Conservation (phyloP, 2,888 invertebrate species). For the Oscheius sp. region DNA sequence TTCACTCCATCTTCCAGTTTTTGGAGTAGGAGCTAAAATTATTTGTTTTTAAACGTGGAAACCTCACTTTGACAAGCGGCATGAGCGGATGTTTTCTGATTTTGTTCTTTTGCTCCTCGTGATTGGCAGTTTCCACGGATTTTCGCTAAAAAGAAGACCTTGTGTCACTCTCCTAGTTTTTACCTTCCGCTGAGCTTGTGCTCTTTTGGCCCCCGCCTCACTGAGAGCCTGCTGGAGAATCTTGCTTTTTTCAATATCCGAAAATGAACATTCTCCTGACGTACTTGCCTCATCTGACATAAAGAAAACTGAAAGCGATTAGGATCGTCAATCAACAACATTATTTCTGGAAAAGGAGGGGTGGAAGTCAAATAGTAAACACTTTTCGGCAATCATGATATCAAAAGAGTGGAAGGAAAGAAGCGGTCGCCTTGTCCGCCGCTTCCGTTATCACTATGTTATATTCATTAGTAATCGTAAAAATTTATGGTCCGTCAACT, state of each 20-base stretch:
- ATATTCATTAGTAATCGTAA: constrained; percentile 40
- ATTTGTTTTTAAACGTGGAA: not conserved
- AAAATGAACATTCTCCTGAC: constrained; percentile 16
- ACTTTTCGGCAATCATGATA: not conserved
- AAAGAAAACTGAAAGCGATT: constrained; percentile 7
- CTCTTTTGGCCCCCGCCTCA: constrained; percentile 38
- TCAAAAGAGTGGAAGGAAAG: not conserved
- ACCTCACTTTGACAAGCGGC: constrained; percentile 43
- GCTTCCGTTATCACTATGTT: constrained; percentile 33
- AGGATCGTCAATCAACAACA: not conserved
- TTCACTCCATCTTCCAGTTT: constrained; percentile 45
- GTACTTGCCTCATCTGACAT: constrained; percentile 36
- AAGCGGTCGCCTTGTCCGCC: constrained; percentile 6
- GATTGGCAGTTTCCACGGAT: not conserved
- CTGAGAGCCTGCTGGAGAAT: constrained; percentile 43
- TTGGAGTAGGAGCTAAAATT: constrained; percentile 39
- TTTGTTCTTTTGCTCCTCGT: constrained; percentile 26
- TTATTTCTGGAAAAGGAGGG: not conserved
- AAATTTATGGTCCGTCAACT: constrained; percentile 38
- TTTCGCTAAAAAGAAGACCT: constrained; percentile 7
- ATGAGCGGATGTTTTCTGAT: constrained; percentile 45
- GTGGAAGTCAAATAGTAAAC: not conserved
- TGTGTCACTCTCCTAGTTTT: not conserved
- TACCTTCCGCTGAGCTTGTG: constrained; percentile 39
- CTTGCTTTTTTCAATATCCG: constrained; percentile 29